A percentile compares a stretch with the other conserved stretches of the same genome.
Evolutionary conservation across 2,888 invertebrate species (phyloP).

Genomic region (Cephus pygmeus): DNA sequence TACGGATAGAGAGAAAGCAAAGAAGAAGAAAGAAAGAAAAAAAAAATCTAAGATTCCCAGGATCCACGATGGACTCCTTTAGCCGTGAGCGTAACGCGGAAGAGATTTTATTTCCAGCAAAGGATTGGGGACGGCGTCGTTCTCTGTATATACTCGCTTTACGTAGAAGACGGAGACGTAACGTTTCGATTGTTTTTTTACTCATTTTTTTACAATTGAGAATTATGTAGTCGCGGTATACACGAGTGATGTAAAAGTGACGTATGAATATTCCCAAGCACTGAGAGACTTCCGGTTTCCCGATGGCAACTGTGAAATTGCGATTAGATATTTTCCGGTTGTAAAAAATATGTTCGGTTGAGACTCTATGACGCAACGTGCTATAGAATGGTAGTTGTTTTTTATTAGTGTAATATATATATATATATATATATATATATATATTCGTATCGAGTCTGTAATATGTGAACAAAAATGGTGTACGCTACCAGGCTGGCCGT

Average conservation of each 20-base stretch:
- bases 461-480: background rate
- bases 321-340: background rate
- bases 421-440: background rate
- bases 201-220: background rate
- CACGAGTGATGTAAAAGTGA: background rate
- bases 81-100: conserved; percentile 3
- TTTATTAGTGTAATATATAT: background rate
- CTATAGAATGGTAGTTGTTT: background rate
- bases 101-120: conserved; percentile 3
- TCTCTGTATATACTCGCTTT: background rate
- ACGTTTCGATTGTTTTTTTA: background rate
- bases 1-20: conserved; percentile 44
- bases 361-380: background rate
- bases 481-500: conserved; percentile 1
- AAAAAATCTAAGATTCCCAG: conserved; percentile 61
- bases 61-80: conserved; percentile 36
- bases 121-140: background rate
- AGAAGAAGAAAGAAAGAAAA: conserved; percentile 20
- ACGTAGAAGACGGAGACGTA: background rate
- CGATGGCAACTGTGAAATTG: background rate
- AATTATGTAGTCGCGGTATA: background rate
- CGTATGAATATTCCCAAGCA: background rate
- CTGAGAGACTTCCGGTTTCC: background rate
- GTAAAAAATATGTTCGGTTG: background rate
- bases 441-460: background rate